Conservation (phyloP, 2,113 vertebrate genomes). For the Syngnathus scovelli region DNA sequence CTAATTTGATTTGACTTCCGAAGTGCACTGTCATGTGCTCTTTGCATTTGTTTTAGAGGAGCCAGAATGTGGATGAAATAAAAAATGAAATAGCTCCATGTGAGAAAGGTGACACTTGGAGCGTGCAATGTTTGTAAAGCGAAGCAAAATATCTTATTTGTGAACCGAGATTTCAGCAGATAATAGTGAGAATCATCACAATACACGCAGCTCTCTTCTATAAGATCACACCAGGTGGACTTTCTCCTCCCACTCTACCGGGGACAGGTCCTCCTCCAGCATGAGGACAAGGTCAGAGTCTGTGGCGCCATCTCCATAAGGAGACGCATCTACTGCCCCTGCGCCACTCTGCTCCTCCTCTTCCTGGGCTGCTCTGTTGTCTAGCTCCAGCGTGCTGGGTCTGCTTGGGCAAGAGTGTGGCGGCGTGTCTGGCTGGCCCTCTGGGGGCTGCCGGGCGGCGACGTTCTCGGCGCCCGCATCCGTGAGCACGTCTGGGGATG, state of each 20-base stretch:
- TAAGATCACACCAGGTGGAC: constrained; percentile 62
- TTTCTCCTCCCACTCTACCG: constrained; percentile 63
- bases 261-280: constrained; percentile 45
- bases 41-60: no score
- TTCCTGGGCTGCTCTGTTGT: constrained; percentile 19
- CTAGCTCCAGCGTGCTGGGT: constrained; percentile 45
- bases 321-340: constrained; percentile 49
- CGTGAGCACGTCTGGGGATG: constrained; percentile 57
- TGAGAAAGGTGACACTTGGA: not conserved
- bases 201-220: constrained; percentile 36
- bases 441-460: constrained; percentile 54
- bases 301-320: constrained; percentile 21
- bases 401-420: constrained; percentile 7
- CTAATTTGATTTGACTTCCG: no score
- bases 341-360: constrained; percentile 20
- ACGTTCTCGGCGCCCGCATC: constrained; percentile 38
- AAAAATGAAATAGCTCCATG: not conserved
- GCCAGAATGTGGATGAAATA: no score
- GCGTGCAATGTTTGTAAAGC: no score
- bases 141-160: not conserved
- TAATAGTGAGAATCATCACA: not conserved
- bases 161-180: not conserved
- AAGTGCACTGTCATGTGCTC: no score
- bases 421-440: constrained; percentile 40
- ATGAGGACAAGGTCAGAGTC: constrained; percentile 43